These are phyloP conservation scores for Elephas maximus DNA, from an alignment of 2,113 vertebrate genomes.

Conservation along the genomic window DNA sequence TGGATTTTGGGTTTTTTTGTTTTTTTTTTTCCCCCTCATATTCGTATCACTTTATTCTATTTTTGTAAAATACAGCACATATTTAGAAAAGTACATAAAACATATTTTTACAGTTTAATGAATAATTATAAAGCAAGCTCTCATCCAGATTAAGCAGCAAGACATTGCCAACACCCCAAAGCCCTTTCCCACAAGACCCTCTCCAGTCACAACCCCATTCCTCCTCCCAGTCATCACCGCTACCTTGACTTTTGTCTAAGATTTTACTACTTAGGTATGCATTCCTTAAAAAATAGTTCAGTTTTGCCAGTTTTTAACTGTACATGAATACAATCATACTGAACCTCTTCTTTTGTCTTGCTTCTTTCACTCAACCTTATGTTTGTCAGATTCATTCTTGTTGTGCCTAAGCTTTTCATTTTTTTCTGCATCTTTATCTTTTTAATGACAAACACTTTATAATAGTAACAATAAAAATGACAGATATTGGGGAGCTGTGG, in stretches of 20 bases:
- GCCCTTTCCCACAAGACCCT: neutral
- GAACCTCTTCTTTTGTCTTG: neutral
- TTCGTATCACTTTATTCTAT: slow-evolving; percentile 30
- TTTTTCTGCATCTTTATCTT: slow-evolving; percentile 9
- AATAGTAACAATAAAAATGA: slow-evolving; percentile 52
- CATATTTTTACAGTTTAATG: slow-evolving; percentile 58
- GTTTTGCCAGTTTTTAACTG: neutral
- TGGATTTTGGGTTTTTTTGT: neutral
- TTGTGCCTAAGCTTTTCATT: neutral
- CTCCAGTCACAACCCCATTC: no score
- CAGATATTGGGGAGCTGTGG: neutral
- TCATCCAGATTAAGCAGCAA: neutral
- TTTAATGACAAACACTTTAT: slow-evolving; percentile 43
- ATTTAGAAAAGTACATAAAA: slow-evolving; percentile 18
- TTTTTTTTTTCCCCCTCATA: slow-evolving; percentile 33
- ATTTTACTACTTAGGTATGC: neutral
- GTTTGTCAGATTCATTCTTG: neutral
- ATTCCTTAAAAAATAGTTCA: neutral
- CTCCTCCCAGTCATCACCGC: no score
- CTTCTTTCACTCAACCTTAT: neutral
- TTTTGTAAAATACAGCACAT: slow-evolving; percentile 57
- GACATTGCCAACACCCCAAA: neutral
- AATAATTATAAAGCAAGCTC: slow-evolving; percentile 29
- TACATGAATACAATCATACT: neutral
- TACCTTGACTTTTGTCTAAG: neutral